These are phyloP conservation scores for Bryconaethiops microstoma DNA, from an alignment of 2,797 vertebrate species.

Conservation along the genomic window DNA sequence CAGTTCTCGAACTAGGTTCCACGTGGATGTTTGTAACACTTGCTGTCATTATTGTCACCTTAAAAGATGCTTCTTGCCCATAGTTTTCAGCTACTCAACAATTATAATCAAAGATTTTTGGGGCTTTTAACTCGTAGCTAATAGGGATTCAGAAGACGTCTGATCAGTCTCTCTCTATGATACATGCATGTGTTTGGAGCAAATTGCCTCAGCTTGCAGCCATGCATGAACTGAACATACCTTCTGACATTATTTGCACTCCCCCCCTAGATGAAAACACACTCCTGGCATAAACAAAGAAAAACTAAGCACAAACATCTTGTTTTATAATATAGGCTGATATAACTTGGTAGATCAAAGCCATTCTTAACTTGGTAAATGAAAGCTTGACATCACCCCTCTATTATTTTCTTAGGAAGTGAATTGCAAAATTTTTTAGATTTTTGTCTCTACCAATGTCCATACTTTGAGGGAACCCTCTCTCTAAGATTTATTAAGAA, in stretches of 20 bases:
- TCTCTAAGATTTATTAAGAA: slow-evolving; percentile 6
- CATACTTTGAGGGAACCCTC: neutral
- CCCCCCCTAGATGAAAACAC: slow-evolving; percentile 56
- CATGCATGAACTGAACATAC: slow-evolving; percentile 67
- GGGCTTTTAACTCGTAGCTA: too few species aligned
- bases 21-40: too few species aligned
- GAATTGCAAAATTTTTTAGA: neutral
- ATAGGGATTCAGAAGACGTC: too few species aligned
- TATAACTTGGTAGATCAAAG: slow-evolving; percentile 29
- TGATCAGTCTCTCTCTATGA: neutral
- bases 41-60: too few species aligned
- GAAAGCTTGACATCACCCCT: neutral
- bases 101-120: too few species aligned
- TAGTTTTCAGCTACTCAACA: too few species aligned
- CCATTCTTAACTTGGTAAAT: neutral
- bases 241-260: slow-evolving; percentile 67
- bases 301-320: too few species aligned
- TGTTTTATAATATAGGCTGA: slow-evolving; percentile 39
- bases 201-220: slow-evolving; percentile 35
- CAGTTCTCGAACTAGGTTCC: too few species aligned
- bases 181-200: slow-evolving; percentile 30
- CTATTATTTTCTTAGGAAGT: too few species aligned
- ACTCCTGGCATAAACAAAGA: slow-evolving; percentile 31
- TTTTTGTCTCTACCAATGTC: neutral
- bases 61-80: too few species aligned